Evolutionary conservation across 2,888 invertebrate genomes (phyloP).

Genomic region (Toxonevra muliebris): DNA sequence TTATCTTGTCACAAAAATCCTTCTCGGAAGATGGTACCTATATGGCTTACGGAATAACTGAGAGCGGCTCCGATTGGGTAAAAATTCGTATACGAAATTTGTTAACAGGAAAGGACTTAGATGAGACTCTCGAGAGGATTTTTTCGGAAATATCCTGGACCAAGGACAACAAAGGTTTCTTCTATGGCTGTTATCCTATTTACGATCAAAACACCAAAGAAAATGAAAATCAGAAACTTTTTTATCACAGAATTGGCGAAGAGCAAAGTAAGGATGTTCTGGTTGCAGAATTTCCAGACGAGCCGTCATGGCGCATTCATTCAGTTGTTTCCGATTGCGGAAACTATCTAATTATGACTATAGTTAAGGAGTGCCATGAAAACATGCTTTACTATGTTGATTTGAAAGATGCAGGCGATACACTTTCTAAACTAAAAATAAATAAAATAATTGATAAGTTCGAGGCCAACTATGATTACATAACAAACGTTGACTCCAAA

Average conservation of each 20-base stretch:
- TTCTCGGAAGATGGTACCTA: conserved; percentile 91
- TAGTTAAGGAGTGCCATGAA: conserved; percentile 89
- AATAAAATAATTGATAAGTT: conserved; percentile 87
- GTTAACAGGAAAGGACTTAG: conserved; percentile 79
- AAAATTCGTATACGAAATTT: conserved; percentile 86
- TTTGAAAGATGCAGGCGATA: conserved; percentile 72
- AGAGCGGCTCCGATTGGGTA: conserved; percentile 96
- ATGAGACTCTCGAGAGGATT: conserved; percentile 87
- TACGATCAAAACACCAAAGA: conserved; percentile 72
- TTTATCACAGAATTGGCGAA: conserved; percentile 89
- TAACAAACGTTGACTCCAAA: conserved; percentile 85
- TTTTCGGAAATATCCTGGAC: conserved; percentile 94
- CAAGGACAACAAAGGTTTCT: conserved; percentile 92
- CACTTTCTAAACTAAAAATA: conserved; percentile 74
- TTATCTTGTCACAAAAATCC: conserved; percentile 77
- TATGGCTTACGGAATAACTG: conserved; percentile 91
- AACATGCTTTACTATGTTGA: conserved; percentile 89
- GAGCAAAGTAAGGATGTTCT: conserved; percentile 86
- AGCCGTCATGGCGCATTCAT: conserved; percentile 90
- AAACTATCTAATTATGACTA: conserved; percentile 83
- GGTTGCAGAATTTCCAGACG: conserved; percentile 88
- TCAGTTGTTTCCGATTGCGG: conserved; percentile 92
- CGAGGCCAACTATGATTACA: conserved; percentile 93
- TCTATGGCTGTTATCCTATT: conserved; percentile 79
- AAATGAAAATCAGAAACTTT: conserved; percentile 91